Conservation (phyloP, 2,888 invertebrate genomes). For the Erpobdella octoculata region DNA sequence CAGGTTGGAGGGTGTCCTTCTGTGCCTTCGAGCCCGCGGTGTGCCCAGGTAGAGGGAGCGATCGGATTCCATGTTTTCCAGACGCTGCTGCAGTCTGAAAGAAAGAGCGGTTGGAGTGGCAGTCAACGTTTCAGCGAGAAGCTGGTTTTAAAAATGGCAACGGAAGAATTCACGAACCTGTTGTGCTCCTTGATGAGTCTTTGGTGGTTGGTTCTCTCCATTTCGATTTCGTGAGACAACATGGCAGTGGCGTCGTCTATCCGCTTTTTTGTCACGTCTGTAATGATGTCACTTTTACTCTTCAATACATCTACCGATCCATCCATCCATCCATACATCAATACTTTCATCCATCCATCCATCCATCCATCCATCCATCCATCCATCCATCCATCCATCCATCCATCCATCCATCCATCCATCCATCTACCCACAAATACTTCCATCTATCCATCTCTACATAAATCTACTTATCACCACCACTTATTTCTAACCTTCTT, state of each 20-base stretch:
- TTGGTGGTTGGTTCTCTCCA: conserved; percentile 73
- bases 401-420: conserved; percentile 1
- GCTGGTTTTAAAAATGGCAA: neutral
- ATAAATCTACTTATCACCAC: neutral
- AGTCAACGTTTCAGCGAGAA: too few relatives aligned
- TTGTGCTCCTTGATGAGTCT: conserved; percentile 68
- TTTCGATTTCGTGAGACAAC: conserved; percentile 67
- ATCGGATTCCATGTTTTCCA: conserved; percentile 58
- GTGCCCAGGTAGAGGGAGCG: conserved; percentile 39
- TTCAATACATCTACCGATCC: neutral
- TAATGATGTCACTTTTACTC: neutral
- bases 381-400: conserved; percentile 11
- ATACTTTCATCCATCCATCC: neutral
- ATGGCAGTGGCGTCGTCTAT: conserved; percentile 61
- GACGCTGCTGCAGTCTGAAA: conserved; percentile 63
- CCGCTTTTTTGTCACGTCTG: conserved; percentile 45
- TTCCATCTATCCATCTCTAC: neutral
- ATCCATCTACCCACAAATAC: neutral
- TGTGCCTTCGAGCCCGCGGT: conserved; percentile 40
- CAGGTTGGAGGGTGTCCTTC: conserved; percentile 64
- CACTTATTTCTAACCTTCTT: conserved; percentile 36
- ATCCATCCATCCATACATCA: neutral
- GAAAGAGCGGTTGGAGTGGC: too few relatives aligned
- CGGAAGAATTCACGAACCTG: neutral
- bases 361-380: neutral